phyloP scores from a whole-genome alignment of 2,797 vertebrate genomes.

The Poeciliopsis turneri region DNA sequence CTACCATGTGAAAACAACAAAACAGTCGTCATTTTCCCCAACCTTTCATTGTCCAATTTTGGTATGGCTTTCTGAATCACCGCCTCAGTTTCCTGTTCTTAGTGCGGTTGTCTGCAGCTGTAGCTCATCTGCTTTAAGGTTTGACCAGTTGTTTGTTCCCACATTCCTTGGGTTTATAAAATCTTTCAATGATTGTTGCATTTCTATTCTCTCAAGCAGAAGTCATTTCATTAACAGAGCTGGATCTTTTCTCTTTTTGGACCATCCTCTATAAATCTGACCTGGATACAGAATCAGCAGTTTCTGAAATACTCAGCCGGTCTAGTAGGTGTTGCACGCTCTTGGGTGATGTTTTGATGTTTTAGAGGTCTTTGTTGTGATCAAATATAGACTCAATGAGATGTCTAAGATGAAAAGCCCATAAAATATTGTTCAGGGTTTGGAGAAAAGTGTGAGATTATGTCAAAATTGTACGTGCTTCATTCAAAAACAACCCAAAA shows the following conservation, averaged over 20 bases:
- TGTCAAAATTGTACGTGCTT: background rate
- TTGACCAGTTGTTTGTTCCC: background rate
- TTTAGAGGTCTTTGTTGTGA: background rate
- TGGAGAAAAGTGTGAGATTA: background rate
- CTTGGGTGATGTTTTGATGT: background rate
- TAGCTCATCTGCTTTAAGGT: constrained; percentile 1
- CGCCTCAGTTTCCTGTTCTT: background rate
- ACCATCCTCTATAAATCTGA: background rate
- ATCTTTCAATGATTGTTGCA: background rate
- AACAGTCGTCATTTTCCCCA: background rate
- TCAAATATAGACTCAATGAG: background rate
- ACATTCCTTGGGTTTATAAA: background rate
- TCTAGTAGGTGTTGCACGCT: background rate
- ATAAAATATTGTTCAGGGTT: background rate
- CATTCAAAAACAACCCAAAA: background rate
- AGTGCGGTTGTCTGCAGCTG: constrained; percentile 7
- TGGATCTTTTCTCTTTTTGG: background rate
- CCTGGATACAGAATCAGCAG: background rate
- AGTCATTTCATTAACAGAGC: background rate
- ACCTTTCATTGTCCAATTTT: background rate
- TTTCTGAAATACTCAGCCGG: background rate
- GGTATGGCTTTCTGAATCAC: background rate
- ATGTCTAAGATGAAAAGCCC: background rate
- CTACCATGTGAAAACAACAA: background rate
- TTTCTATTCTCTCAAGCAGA: background rate